Base-by-base conservation (phyloP, 2,113 vertebrate genomes). In the Zosterops borbonicus region DNA sequence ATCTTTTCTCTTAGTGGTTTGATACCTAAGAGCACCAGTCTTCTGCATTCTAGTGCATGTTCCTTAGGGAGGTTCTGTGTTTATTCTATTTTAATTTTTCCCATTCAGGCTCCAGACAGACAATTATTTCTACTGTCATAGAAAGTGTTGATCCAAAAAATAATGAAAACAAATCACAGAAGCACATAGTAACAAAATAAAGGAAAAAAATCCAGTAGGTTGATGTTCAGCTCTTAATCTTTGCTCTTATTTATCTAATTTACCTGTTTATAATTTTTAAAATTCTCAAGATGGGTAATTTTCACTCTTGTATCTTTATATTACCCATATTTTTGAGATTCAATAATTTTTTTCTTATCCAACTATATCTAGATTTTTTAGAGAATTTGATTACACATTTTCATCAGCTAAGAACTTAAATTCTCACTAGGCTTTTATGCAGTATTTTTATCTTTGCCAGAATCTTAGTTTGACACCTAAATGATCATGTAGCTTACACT, bases 381-480 rank as follows among this genome's bases (percentile, higher is more conserved):
- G 46, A 80, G 55, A 86, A 86, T 70, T 83, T 42, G 10, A 56
- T 96, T 89, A 86, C 85, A 93, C 93, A 68, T 96, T 88, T 90
- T 37, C 29, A 49, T 91, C 75, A 88, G 82, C 73, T 74, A 93
- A 77, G 78, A 83, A 74, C 20, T 83, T 70, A 64, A 49, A 90
- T 94, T 91, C 88, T 93, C 75, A 37, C 87, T 78, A 93, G 44
- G 53, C 74, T 97, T 88, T 83, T 92, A 56, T 94, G 64, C 68
- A 86, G 85, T 74, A 88, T 81, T 92, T 90, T 95, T 77, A 27
- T 93, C 91, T 91, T 94, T 95, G 90, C 93, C 92, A 95, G 59
- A 95, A 47, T 63, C 87, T 91, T 92, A 77, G 50, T 92, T 97
- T 96, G 83, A 96, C 94, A 92, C 93, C 78, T 91, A 83, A 74